These are phyloP conservation scores for Scaptomyza reducta DNA, from an alignment of 2,888 invertebrate genomes.

Conservation along the genomic window DNA sequence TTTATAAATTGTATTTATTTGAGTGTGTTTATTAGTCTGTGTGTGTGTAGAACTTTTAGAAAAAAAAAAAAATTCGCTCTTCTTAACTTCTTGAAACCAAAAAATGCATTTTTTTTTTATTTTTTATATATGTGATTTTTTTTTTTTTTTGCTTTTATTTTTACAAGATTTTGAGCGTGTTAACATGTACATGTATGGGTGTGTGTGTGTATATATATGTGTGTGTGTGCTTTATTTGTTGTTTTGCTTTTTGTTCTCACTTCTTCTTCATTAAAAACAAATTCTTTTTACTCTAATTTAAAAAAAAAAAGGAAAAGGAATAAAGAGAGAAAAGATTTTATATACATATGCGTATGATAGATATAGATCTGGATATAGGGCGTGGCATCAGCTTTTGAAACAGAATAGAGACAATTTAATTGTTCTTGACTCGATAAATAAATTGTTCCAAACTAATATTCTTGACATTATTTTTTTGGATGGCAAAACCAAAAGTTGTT, in stretches of 20 bases:
- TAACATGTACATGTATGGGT: constrained; percentile 37
- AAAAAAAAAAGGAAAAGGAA: constrained; percentile 22
- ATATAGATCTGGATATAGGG: background rate
- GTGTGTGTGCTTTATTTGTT: constrained; percentile 27
- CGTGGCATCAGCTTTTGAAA: background rate
- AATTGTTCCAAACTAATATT: background rate
- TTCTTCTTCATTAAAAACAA: constrained; percentile 13
- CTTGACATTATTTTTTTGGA: background rate
- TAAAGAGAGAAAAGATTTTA: constrained; percentile 21
- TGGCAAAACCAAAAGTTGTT: constrained; percentile 14
- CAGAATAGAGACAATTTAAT: background rate
- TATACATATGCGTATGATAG: constrained; percentile 1
- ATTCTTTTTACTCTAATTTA: constrained; percentile 22
- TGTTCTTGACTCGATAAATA: too few relatives aligned
- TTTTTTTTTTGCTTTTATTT: constrained; percentile 38
- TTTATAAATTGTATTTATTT: constrained; percentile 46
- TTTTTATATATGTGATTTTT: constrained; percentile 11
- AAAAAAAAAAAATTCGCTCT: constrained; percentile 4
- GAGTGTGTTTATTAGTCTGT: constrained; percentile 14
- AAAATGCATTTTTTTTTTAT: constrained; percentile 41
- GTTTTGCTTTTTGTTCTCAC: constrained; percentile 31
- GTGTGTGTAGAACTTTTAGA: constrained; percentile 9
- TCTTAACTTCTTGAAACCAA: constrained; percentile 53
- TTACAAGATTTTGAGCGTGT: constrained; percentile 67
- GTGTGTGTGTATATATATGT: background rate